Percentiles rank a stretch among this genome's conserved stretches.
phyloP scores from a whole-genome alignment of 2,113 vertebrate genomes.

The Lampris megalopsis region DNA sequence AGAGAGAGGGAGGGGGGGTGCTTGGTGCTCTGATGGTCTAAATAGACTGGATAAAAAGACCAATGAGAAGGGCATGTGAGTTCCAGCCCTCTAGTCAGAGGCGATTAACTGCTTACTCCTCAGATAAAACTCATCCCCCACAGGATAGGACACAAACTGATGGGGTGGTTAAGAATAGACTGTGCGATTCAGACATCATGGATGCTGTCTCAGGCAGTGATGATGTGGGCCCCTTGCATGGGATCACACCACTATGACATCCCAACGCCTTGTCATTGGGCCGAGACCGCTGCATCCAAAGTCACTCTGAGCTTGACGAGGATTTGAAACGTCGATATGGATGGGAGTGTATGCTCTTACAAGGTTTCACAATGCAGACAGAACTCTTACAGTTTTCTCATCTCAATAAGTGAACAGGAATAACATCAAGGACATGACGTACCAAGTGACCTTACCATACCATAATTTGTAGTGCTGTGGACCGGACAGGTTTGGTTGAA shows the following conservation, averaged over 20 bases:
- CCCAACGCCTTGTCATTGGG: slow-evolving; percentile 4
- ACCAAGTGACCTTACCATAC: no score
- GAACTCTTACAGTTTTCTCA: no score
- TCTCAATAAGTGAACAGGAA: no score
- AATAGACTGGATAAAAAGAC: background rate
- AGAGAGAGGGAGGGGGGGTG: slow-evolving; percentile 1
- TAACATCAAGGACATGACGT: no score
- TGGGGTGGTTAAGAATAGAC: no score
- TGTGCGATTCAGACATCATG: background rate
- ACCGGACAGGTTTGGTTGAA: no score
- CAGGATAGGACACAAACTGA: background rate
- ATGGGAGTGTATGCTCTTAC: no score
- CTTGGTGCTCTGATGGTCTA: background rate
- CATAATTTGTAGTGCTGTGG: no score
- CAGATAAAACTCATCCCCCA: background rate
- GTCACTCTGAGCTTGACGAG: background rate
- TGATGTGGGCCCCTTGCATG: background rate
- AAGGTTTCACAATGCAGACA: no score
- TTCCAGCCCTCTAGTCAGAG: slow-evolving; percentile 2
- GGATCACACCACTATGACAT: slow-evolving; percentile 10
- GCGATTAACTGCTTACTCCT: slow-evolving; percentile 9
- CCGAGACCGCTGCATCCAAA: background rate
- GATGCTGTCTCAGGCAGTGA: background rate
- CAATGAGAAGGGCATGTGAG: background rate
- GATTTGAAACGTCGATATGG: background rate